phyloP scores from a whole-genome alignment of 2,888 invertebrate species.

The Holacanthella duospinosa region DNA sequence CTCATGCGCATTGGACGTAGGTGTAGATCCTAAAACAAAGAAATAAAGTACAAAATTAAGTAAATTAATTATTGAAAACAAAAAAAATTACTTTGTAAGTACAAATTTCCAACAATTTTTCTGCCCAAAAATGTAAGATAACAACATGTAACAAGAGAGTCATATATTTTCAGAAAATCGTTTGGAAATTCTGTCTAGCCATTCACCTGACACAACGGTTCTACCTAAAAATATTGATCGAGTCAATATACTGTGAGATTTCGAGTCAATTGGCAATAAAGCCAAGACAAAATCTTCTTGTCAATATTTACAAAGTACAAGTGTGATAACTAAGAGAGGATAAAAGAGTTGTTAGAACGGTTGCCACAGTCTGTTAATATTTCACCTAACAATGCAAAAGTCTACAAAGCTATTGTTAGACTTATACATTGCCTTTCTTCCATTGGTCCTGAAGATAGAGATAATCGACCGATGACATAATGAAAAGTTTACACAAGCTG shows the following conservation, averaged over 20 bases:
- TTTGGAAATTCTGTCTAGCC: no score
- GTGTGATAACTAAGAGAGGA: background rate
- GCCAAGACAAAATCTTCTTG: background rate
- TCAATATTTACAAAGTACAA: conserved; percentile 1
- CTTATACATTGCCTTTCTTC: background rate
- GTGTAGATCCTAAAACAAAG: conserved; percentile 28
- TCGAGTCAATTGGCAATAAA: background rate
- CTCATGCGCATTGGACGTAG: conserved; percentile 33
- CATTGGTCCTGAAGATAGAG: background rate
- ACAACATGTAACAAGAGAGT: no score
- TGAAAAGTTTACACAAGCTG: background rate
- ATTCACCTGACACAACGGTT: background rate
- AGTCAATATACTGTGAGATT: no score
- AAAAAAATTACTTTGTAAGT: background rate
- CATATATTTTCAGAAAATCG: no score
- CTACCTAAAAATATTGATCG: background rate
- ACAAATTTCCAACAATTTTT: background rate
- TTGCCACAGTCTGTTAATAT: background rate
- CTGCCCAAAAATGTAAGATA: no score
- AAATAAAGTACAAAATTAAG: conserved; percentile 8
- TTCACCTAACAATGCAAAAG: background rate
- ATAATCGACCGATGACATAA: background rate
- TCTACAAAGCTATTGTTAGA: background rate
- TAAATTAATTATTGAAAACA: background rate
- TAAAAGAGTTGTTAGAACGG: background rate